A percentile compares a stretch with the other conserved stretches of the same genome.
phyloP scores from a whole-genome alignment of 2,113 vertebrate genomes.

The Gymnogyps californianus region DNA sequence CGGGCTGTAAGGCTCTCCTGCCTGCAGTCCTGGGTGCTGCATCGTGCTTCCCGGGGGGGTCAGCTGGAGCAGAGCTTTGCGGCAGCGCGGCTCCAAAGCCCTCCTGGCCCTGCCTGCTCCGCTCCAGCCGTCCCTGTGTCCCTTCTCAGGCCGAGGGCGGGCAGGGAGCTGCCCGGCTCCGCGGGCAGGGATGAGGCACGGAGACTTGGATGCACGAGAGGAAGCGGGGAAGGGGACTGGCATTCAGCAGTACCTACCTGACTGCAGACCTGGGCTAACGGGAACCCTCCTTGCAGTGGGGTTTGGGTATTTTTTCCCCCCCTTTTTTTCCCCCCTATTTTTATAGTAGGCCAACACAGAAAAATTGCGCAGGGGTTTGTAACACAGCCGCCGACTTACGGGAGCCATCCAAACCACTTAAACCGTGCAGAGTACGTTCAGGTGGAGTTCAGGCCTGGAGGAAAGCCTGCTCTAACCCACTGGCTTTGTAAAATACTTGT shows the following conservation, averaged over 20 bases:
- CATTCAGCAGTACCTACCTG: background rate
- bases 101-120: background rate
- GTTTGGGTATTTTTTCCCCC: fast-evolving
- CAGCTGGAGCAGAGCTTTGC: background rate
- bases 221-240: background rate
- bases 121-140: background rate
- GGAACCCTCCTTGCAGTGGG: background rate
- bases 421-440: fast-evolving
- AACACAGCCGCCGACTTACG: fast-evolving
- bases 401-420: background rate
- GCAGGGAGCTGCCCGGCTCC: background rate
- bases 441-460: background rate
- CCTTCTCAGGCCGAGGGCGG: fast-evolving
- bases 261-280: background rate
- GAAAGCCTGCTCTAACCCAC: fast-evolving
- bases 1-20: background rate
- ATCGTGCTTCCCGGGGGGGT: background rate
- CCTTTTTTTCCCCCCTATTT: fast-evolving
- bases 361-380: fast-evolving
- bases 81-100: background rate
- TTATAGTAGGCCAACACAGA: background rate
- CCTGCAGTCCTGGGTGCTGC: background rate
- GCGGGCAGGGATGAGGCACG: background rate
- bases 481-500: background rate
- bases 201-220: fast-evolving